Evolutionary conservation across 37 sponge, comb jelly and placozoan species (phyloP), one percentile per base, ranked within the genome.

Genomic region (Trichoplax adhaerens): DNA sequence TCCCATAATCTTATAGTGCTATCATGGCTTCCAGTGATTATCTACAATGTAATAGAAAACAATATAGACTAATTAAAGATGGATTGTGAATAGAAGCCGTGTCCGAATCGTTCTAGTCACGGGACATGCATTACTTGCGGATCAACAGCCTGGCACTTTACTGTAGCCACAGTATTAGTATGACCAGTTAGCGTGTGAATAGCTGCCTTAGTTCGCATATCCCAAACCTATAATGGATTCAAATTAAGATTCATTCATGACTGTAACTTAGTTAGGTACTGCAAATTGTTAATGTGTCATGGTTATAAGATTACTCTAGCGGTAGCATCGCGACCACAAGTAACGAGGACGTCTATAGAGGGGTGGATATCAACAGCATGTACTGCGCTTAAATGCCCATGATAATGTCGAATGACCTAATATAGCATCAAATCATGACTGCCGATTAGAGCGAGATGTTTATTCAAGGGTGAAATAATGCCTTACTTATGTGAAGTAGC

Each of bases 371-470:
- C 75, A 65, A 96, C 62, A 8, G 76, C 76, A 70, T 96, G 82
- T 2, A 96, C 93, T 57, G 85, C 99, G 82, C 99, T 96, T 50
- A 96, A 76, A 59, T 96, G 99, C 63, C 99, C 99, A 68, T 96
- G 99, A 68, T 96, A 96, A 69, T 96, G 93, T 48, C 99, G 80
- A 8, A 96, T 75, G 50, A 88, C 90, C 99, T 96, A 67, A 29
- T 58, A 66, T 10, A 4, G 10, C 47, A n/a, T 47, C 52, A 12
- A 53, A 60, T n/a, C 62, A 60, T 60, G 10, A 12, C 10, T 60
- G 62, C 10, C 12, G 62, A 60, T 60, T 60, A 8, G 62, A 12
- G 62, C 10, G 62, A 8, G 29, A 29, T 29, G 29, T 29, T 29
- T 29, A 29, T 29, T 29, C 29, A 29, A 29, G 29, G 29, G 29